A percentile compares a stretch with the other conserved stretches of the same genome.
Conservation (phyloP, 2,113 vertebrate species). For the Poeciliopsis occidentalis region DNA sequence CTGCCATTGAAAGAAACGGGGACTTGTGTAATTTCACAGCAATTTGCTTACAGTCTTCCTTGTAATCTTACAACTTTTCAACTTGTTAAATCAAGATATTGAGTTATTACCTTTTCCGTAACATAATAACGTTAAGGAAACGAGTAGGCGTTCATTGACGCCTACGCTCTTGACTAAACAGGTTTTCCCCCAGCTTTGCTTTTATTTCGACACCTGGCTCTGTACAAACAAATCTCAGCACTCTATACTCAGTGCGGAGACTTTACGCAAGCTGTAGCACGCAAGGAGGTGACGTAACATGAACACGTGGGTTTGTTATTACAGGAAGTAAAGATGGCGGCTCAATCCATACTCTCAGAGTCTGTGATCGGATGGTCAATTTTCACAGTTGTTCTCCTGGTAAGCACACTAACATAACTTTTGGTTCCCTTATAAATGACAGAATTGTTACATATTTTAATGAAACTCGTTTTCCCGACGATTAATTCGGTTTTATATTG, state of each 20-base stretch:
- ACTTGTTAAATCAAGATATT: neutral
- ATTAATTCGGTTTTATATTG: neutral
- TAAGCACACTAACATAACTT: too few relatives aligned
- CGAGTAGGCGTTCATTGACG: neutral
- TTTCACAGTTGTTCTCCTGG: slow-evolving; percentile 89
- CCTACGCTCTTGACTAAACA: neutral
- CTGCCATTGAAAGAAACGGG: too few relatives aligned
- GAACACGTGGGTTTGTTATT: slow-evolving; percentile 81
- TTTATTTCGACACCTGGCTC: neutral
- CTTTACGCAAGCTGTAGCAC: neutral
- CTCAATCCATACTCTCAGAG: slow-evolving; percentile 76
- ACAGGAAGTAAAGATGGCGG: slow-evolving; percentile 91
- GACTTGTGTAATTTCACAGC: too few relatives aligned
- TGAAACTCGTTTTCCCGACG: too few relatives aligned
- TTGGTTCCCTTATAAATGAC: too few relatives aligned
- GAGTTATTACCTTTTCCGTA: neutral
- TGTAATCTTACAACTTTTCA: neutral
- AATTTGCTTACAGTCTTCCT: neutral
- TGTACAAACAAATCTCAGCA: too few relatives aligned
- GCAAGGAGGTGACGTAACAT: slow-evolving; percentile 29
- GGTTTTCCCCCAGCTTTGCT: neutral
- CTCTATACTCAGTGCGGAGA: too few relatives aligned
- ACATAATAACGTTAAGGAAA: neutral
- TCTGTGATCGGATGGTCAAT: slow-evolving; percentile 92
- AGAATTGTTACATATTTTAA: too few relatives aligned